Evolutionary conservation across 1,140 invertebrate genomes (phyloP), one percentile per base, ranked within the genome.

Genomic region (Megalonaias nervosa): DNA sequence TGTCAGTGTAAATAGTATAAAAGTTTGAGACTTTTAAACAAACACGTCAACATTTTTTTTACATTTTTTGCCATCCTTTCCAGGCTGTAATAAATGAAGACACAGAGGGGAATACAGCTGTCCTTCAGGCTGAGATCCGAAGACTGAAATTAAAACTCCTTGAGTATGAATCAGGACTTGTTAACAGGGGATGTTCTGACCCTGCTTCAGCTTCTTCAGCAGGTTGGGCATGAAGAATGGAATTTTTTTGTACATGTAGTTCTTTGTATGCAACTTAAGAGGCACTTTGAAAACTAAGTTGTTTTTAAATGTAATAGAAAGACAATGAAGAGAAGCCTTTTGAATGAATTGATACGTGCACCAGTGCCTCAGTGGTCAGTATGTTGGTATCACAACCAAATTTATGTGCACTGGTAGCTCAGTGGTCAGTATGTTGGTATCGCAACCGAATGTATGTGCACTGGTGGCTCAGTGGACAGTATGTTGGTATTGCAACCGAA

Each of bases 21-120:
- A 56, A 19, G 13, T 3, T 69, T 19, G 2, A 23, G 19, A 55
- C 55, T 13, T 69, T 16, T 48, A 17, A 19, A 15, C 38, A 69
- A 9, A 19, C 23, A 16, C 5, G 1, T 15, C 13, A 19, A 17
- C 17, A 17, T 48, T 9, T 38, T 15, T 17, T 66, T n/a, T 14
- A 55, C 66, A 65, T 12, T 68, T 48, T 60, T 13, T 72, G 67
- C 69, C 71, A 38, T 71, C 23, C 19, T 57, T 71, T 73, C 26
- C 70, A 90, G 89, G 89, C 89, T 62, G 84, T 89, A 16, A 74
- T 89, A 15, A 90, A 90, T 83, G 88, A 90, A 79, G 88, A 90
- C 73, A 81, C 83, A 0, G 83, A 86, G 38, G 88, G 88, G 23
- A 89, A 86, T 77, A 74, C 89, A 3, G 62, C 79, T 12, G 80